phyloP scores from a whole-genome alignment of 2,888 invertebrate genomes.

The Drosophila testacea region DNA sequence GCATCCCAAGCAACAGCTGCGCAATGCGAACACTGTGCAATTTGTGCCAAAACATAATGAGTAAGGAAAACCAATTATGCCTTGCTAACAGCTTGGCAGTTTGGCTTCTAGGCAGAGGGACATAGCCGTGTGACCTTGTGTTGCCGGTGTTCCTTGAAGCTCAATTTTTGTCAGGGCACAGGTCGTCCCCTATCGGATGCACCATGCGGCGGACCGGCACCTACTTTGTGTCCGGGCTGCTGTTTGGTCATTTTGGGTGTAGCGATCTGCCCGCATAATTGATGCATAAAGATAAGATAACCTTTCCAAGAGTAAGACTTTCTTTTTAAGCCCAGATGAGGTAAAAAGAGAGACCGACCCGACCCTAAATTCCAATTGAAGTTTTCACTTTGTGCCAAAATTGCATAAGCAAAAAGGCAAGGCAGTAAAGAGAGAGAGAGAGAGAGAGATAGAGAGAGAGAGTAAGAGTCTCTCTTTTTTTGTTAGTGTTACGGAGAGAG shows the following conservation, averaged over 20 bases:
- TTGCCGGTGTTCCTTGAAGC: conserved; percentile 68
- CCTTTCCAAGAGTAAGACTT: conserved; percentile 10
- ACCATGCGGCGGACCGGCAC: conserved; percentile 50
- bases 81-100: conserved; percentile 82
- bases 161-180: conserved; percentile 83
- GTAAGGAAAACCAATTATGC: conserved; percentile 83
- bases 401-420: conserved; percentile 58
- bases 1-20: conserved; percentile 6
- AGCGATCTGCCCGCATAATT: conserved; percentile 81
- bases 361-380: conserved; percentile 50
- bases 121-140: neutral
- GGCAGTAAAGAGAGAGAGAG: conserved; percentile 4
- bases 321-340: conserved; percentile 19
- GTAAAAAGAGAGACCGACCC: neutral
- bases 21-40: neutral
- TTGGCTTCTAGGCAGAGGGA: conserved; percentile 80
- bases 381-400: conserved; percentile 65
- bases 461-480: neutral
- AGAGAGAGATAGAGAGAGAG: conserved; percentile 13
- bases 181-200: conserved; percentile 78
- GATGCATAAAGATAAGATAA: conserved; percentile 18
- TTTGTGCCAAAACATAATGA: conserved; percentile 83
- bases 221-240: conserved; percentile 79
- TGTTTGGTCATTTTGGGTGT: conserved; percentile 67
- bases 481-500: conserved; percentile 11